Evolutionary conservation across 1,140 invertebrate species (phyloP), one percentile per base, ranked within the genome.

Genomic region (Sycobia sp.): DNA sequence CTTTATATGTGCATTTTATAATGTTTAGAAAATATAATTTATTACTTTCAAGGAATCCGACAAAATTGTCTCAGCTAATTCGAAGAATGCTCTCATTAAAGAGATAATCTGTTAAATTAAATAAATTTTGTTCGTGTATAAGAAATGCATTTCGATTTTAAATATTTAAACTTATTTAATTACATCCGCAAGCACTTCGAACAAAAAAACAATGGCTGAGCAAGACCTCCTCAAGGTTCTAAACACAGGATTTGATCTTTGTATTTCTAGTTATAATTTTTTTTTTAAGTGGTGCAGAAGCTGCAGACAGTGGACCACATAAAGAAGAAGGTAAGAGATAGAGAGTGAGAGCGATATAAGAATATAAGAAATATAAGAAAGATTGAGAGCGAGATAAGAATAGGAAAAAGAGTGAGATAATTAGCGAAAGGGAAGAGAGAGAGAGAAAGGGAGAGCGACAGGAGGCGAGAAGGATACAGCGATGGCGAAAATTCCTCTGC

Each of bases 401-500:
- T 49, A 29, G 27, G 11, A 4, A 4, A 9, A 8, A 29, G 23
- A 29, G 13, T 5, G 46, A 29, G 23, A 7, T 11, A 11, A 11
- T 32, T 4, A 11, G 29, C 29, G 29, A 11, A 11, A 32, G 29
- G 29, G 29, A 5, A 10, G 22, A 22, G 22, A 20, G 14, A 10
- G 22, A 4, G 43, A 22, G 13, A 22, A 34, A 8, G n/a, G n/a
- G n/a, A n/a, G 14, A 10, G 22, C n/a, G 43, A 22, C 43, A 22
- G 50, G 13, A 25, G n/a, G n/a, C n/a, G 36, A 22, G 13, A 8
- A n/a, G 39, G 27, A 46, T 41, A 11, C 13, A 25, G 23, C n/a
- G 51, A 38, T 44, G 34, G 38, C 46, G 47, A 63, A 63, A 63
- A 51, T 63, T 63, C 46, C 54, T 55, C 60, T 63, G 46, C 50